Evolutionary conservation across 2,888 invertebrate species (phyloP).

Genomic region (Campoletis raptor): DNA sequence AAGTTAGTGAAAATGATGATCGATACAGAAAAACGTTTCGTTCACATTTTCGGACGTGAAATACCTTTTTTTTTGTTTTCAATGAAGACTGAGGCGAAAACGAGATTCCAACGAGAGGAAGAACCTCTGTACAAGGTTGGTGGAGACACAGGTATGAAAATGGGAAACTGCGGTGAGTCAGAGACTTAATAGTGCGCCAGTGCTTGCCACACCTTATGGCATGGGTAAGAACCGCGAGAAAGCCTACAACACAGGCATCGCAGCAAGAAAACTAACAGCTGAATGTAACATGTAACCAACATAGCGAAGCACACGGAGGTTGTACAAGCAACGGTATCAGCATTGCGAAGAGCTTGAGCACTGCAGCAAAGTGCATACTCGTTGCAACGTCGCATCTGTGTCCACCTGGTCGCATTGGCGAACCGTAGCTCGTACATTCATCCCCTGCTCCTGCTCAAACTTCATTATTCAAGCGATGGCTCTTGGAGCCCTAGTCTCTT

Average conservation of each 20-base stretch:
- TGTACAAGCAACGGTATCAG: conserved; percentile 46
- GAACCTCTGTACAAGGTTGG: background rate
- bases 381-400: conserved; percentile 68
- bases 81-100: background rate
- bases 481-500: conserved; percentile 51
- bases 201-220: conserved; percentile 36
- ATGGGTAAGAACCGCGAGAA: conserved; percentile 57
- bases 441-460: conserved; percentile 32
- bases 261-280: conserved; percentile 29
- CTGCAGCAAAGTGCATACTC: conserved; percentile 70
- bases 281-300: conserved; percentile 34
- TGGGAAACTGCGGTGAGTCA: conserved; percentile 27
- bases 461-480: conserved; percentile 68
- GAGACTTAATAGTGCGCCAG: conserved; percentile 36
- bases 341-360: conserved; percentile 64
- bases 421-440: conserved; percentile 28
- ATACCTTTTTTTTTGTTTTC: background rate
- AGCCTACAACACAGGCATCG: conserved; percentile 37
- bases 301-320: background rate
- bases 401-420: conserved; percentile 68
- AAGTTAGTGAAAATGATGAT: background rate
- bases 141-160: conserved; percentile 1
- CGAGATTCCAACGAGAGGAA: conserved; percentile 2
- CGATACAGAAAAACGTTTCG: background rate
- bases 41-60: background rate